phyloP scores from a whole-genome alignment of 2,888 invertebrate genomes.

The Eumacrocentrus americanus region DNA sequence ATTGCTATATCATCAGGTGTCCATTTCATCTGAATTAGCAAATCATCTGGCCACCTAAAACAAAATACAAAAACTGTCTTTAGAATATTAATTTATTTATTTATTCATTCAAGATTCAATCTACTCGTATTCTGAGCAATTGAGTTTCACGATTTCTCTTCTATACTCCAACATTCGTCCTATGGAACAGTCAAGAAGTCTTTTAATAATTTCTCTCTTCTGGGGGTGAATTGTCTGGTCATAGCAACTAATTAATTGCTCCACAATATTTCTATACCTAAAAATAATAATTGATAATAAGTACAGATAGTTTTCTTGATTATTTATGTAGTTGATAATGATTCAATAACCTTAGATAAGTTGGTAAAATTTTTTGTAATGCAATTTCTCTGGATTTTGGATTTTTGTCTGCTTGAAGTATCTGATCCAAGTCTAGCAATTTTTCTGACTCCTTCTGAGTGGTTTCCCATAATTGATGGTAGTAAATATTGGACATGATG shows the following conservation, averaged over 20 bases:
- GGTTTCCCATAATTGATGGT: constrained; percentile 47
- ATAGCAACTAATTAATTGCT: constrained; percentile 65
- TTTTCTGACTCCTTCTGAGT: constrained; percentile 44
- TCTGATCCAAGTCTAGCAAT: constrained; percentile 42
- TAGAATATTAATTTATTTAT: constrained; percentile 1
- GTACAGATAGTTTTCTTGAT: background rate
- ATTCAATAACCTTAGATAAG: constrained; percentile 46
- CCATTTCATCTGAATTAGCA: constrained; percentile 72
- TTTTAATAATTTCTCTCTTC: constrained; percentile 65
- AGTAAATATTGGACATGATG: constrained; percentile 46
- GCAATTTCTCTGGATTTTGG: constrained; percentile 27
- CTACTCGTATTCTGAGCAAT: constrained; percentile 64
- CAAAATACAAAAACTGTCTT: constrained; percentile 1
- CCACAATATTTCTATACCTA: constrained; percentile 51
- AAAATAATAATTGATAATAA: constrained; percentile 9
- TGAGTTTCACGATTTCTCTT: constrained; percentile 65
- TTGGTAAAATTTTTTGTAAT: constrained; percentile 38
- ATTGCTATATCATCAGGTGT: constrained; percentile 72
- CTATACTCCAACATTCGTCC: constrained; percentile 69
- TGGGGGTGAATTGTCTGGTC: constrained; percentile 71
- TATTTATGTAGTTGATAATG: background rate
- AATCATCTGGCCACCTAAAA: constrained; percentile 73
- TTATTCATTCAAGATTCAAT: constrained; percentile 19
- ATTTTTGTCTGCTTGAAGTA: constrained; percentile 26
- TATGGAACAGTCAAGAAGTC: constrained; percentile 67